phyloP scores from a whole-genome alignment of 2,113 vertebrate genomes.

The Podiceps cristatus region DNA sequence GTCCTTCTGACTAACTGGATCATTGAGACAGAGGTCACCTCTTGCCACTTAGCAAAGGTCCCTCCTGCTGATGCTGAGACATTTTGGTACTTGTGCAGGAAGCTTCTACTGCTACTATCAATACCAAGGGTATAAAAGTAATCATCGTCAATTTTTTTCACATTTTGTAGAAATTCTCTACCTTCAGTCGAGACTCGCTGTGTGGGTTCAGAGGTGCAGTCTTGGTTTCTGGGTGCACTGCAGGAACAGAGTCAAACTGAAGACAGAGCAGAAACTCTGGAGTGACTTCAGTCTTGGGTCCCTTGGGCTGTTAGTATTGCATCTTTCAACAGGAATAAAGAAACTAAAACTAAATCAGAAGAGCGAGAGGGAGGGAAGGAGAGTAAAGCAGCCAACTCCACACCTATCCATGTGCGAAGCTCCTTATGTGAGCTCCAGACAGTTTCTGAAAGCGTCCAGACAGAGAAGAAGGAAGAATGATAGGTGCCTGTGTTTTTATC shows the following conservation, averaged over 20 bases:
- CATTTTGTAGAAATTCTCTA: not conserved
- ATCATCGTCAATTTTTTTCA: not conserved
- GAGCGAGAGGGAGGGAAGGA: not conserved
- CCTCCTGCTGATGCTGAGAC: not conserved
- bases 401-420: not conserved
- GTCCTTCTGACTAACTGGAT: not conserved
- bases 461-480: not conserved
- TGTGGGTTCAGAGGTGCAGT: not conserved
- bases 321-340: not conserved
- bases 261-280: not conserved
- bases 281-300: not conserved
- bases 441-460: not conserved
- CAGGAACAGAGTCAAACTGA: not conserved
- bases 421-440: not conserved
- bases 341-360: not conserved
- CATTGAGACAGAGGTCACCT: not conserved
- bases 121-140: not conserved
- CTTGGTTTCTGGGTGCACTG: not conserved
- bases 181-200: not conserved
- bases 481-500: not conserved
- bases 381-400: not conserved
- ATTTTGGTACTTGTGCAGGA: not conserved
- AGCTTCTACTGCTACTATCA: not conserved
- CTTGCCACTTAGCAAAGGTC: not conserved
- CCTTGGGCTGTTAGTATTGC: not conserved